These are phyloP conservation scores for Copidosoma aretas DNA, from an alignment of 2,888 invertebrate genomes.

Conservation along the genomic window DNA sequence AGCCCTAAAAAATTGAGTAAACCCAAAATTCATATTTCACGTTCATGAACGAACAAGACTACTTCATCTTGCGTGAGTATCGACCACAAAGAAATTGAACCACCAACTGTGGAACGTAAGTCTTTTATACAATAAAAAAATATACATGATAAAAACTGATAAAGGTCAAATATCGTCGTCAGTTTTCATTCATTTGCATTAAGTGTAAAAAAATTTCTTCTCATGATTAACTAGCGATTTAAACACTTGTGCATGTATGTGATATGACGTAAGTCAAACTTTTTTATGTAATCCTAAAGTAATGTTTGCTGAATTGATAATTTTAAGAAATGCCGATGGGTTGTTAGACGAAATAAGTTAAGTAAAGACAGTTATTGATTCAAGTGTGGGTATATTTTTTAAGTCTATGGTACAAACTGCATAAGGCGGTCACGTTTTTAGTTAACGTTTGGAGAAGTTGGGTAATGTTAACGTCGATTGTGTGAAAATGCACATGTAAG, in stretches of 20 bases:
- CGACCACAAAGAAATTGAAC: constrained; percentile 2
- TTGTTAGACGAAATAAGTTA: not conserved
- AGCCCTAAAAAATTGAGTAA: constrained; percentile 14
- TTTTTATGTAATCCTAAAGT: constrained; percentile 20
- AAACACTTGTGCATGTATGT: constrained; percentile 26
- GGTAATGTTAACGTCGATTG: too few species aligned
- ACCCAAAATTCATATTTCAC: too few species aligned
- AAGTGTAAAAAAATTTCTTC: constrained; percentile 15
- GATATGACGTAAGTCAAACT: constrained; percentile 18
- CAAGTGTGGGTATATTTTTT: too few species aligned
- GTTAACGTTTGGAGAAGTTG: too few species aligned
- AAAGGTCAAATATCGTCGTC: not conserved
- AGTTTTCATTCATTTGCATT: constrained; percentile 10
- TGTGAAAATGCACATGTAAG: too few species aligned
- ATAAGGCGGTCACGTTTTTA: too few species aligned
- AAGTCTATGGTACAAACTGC: too few species aligned
- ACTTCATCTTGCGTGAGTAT: constrained; percentile 8
- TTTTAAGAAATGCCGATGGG: not conserved
- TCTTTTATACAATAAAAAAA: constrained; percentile 19
- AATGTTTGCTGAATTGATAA: constrained; percentile 6
- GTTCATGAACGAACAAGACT: not conserved
- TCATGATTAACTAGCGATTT: constrained; percentile 8
- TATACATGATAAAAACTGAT: constrained; percentile 1
- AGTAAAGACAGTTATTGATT: too few species aligned
- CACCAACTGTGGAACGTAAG: not conserved